These are phyloP conservation scores for Gobionotothen gibberifrons DNA, from an alignment of 2,797 vertebrate genomes.

Conservation along the genomic window DNA sequence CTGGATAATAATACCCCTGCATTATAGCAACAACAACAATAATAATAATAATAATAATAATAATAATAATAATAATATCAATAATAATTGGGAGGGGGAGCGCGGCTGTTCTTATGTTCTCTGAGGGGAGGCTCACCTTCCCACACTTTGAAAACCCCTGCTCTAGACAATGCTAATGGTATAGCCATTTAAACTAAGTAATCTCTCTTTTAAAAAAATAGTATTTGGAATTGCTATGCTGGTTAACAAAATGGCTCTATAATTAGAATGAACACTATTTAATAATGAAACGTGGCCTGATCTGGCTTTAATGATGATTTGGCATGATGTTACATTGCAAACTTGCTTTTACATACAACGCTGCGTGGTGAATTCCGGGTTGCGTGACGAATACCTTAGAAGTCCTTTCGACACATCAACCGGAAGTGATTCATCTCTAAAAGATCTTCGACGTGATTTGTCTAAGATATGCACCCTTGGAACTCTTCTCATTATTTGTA, in stretches of 20 bases:
- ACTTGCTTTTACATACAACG: constrained; percentile 14
- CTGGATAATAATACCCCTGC: no score
- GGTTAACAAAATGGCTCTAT: constrained; percentile 19
- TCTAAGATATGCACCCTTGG: constrained; percentile 33
- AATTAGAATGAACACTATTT: constrained; percentile 5
- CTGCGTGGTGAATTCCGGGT: constrained; percentile 14
- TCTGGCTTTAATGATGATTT: constrained; percentile 30
- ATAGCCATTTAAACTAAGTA: constrained; percentile 24
- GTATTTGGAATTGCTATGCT: constrained; percentile 27
- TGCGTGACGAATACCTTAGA: constrained; percentile 37
- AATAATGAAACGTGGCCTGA: not conserved
- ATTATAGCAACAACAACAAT: no score
- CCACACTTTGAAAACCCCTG: no score
- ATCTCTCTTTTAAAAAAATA: constrained; percentile 3
- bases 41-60: no score
- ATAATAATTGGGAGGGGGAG: no score
- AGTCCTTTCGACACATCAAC: constrained; percentile 39
- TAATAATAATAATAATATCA: no score
- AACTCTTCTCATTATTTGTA: constrained; percentile 31
- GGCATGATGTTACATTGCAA: constrained; percentile 6
- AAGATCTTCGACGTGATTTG: constrained; percentile 38
- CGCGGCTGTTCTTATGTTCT: no score
- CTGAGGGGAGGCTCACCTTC: no score
- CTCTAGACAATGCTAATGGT: constrained; percentile 52
- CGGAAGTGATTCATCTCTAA: constrained; percentile 54